Evolutionary conservation across 2,888 invertebrate species (phyloP).

Genomic region (Nemapogon koenigi): DNA sequence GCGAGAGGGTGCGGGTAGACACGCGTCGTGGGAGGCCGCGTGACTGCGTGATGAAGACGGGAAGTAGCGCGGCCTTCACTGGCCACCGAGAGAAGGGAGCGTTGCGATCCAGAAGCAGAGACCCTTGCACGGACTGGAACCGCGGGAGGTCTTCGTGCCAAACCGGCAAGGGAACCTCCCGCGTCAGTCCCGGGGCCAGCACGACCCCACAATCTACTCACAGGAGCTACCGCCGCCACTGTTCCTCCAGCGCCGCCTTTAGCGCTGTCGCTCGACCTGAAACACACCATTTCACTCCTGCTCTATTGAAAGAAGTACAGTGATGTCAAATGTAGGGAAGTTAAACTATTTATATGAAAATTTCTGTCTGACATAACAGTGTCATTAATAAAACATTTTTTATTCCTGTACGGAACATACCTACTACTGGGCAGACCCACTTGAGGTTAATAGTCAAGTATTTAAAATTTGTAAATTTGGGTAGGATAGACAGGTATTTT

Average conservation of each 20-base stretch:
- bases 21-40: conserved; percentile 35
- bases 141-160: conserved; percentile 27
- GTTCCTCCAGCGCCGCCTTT: conserved; percentile 45
- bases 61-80: conserved; percentile 52
- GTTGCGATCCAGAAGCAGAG: conserved; percentile 39
- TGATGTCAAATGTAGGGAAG: too few species aligned
- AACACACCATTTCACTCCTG: too few species aligned
- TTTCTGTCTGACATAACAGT: too few species aligned
- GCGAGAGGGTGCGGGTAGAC: conserved; percentile 39
- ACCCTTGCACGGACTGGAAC: conserved; percentile 29
- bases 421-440: too few species aligned
- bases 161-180: conserved; percentile 31
- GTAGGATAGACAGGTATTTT: too few species aligned
- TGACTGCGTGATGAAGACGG: conserved; percentile 36
- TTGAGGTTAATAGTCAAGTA: too few species aligned
- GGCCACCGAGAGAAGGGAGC: conserved; percentile 58
- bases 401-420: too few species aligned
- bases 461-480: too few species aligned
- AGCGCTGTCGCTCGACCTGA: conserved; percentile 67
- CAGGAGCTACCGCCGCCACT: conserved; percentile 17
- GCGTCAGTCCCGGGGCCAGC: conserved; percentile 26
- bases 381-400: too few species aligned
- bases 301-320: too few species aligned
- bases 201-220: conserved; percentile 22
- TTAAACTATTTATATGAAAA: too few species aligned